Evolutionary conservation across 2,113 vertebrate species (phyloP), one percentile per base, ranked within the genome.

Genomic region (Vombatus ursinus): DNA sequence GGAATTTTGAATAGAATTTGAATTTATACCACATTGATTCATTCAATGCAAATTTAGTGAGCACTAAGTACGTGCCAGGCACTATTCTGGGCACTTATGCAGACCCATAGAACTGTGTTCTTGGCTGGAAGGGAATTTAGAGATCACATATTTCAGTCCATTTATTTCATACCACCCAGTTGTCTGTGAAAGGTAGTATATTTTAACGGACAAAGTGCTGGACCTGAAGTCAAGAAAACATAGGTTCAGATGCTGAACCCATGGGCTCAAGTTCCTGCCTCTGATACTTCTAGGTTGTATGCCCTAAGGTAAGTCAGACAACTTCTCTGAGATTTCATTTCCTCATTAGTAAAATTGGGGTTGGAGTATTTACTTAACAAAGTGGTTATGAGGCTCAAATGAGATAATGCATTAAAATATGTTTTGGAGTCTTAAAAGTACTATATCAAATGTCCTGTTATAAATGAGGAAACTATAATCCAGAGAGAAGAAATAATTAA

Each of bases 1-100:
- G 68, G 68, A 84, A 84, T 84, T 84, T 84, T 91, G 95, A n/a
- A 95, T 25, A 48, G 51, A 96, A 94, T 51, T 22, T 95, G 50
- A 92, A 91, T 90, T 90, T 52, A 89, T 93, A 96, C 47, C 61
- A 92, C 54, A 77, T 47, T 91, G 95, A 37, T 50, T 90, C 84
- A 91, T 94, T 96, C 25, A 90, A 91, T 90, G 53, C 93, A 93
- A 95, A 94, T 57, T 89, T 61, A 11, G 52, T 44, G 26, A 94
- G 49, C 22, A 50, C 22, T 92, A 51, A 90, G 49, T 50, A 77
- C 3, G 1, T 44, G 4, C 54, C 49, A 68, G 24, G 19, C 19
- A 91, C 91, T 95, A n/a, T 53, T 53, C 37, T 28, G 52, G 52
- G 31, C 47, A 68, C 52, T 84, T 84, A 22, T 44, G 2, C 8